Conservation (phyloP, 1,140 invertebrate genomes). For the Linepithema humile region DNA sequence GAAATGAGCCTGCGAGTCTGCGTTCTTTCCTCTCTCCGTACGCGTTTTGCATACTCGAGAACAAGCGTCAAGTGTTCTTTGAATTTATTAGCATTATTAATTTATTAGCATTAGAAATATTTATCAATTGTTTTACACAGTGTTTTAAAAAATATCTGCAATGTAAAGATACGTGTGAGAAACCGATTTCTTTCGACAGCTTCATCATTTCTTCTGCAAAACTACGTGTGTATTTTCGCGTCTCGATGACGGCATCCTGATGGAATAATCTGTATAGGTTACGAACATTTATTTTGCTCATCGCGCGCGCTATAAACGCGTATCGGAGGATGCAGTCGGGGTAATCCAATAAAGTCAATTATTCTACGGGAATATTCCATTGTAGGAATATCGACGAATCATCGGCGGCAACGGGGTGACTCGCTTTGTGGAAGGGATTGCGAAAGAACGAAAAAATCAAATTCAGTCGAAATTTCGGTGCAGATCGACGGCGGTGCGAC, state of each 20-base stretch:
- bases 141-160: too few relatives aligned
- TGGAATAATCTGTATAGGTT: constrained; percentile 48
- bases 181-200: not conserved
- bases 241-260: constrained; percentile 23
- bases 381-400: constrained; percentile 78
- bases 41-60: not conserved
- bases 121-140: not conserved
- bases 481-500: constrained; percentile 56
- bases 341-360: constrained; percentile 80
- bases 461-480: constrained; percentile 68
- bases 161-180: too few relatives aligned
- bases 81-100: not conserved
- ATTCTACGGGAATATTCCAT: constrained; percentile 73
- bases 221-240: constrained; percentile 6
- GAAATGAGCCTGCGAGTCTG: constrained; percentile 36
- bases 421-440: constrained; percentile 65
- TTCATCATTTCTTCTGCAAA: constrained; percentile 3
- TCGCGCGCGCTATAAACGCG: constrained; percentile 37
- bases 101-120: not conserved
- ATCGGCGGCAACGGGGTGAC: constrained; percentile 73
- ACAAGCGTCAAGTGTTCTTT: not conserved
- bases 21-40: not conserved
- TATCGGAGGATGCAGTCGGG: constrained; percentile 61
- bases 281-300: constrained; percentile 66
- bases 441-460: constrained; percentile 68